Conservation (phyloP, 2,797 vertebrate species). For the Acrocephalus scirpaceus region DNA sequence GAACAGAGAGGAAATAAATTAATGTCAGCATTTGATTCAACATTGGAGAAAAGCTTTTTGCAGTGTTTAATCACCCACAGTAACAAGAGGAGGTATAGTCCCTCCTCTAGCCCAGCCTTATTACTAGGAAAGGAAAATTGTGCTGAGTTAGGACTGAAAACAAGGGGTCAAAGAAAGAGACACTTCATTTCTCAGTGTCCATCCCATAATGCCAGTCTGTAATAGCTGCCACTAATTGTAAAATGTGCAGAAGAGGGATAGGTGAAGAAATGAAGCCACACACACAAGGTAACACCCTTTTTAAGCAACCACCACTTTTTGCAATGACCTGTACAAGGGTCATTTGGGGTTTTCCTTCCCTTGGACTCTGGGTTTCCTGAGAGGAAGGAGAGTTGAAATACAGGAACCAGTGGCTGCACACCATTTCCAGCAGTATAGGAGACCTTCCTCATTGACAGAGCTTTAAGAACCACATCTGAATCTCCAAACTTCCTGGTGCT, state of each 20-base stretch:
- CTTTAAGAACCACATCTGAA: conserved; percentile 18
- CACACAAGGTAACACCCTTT: not conserved
- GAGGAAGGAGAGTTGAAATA: conserved; percentile 58
- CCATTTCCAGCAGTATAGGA: not conserved
- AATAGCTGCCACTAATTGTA: not conserved
- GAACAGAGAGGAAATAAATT: conserved; percentile 34
- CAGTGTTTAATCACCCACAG: not conserved
- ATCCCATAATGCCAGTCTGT: not conserved
- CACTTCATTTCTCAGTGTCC: not conserved
- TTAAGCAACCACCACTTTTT: conserved; percentile 20
- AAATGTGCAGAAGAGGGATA: not conserved
- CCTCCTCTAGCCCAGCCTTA: not conserved
- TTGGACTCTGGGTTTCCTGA: conserved; percentile 49
- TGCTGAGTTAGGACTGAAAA: not conserved
- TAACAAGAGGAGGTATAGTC: not conserved
- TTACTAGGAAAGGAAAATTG: not conserved
- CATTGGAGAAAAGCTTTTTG: not conserved
- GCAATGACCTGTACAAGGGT: conserved; percentile 5
- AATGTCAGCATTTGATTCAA: conserved; percentile 12
- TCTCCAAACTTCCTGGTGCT: conserved; percentile 36
- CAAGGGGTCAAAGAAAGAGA: not conserved
- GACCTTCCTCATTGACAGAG: conserved; percentile 7
- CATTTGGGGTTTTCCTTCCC: conserved; percentile 56
- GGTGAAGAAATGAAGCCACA: not conserved
- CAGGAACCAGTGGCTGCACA: conserved; percentile 46